Conservation (phyloP, 2,888 invertebrate genomes). For the Taphrorychus bicolor region DNA sequence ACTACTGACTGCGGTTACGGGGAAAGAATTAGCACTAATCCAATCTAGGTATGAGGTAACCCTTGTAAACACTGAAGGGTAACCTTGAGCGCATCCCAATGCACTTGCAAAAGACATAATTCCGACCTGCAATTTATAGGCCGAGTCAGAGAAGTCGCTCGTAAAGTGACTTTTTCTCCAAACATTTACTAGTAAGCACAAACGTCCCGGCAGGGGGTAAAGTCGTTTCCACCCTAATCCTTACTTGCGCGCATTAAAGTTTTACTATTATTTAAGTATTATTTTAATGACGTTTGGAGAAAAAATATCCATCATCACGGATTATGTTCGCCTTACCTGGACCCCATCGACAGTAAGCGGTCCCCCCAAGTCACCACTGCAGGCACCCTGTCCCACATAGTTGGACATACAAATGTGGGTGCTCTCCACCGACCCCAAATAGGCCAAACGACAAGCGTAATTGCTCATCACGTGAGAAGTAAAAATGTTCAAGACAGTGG, state of each 20-base stretch:
- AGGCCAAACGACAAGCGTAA: conserved; percentile 58
- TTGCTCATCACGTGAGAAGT: conserved; percentile 56
- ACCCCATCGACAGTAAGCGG: conserved; percentile 43
- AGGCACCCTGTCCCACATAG: conserved; percentile 58
- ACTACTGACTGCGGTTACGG: too few relatives aligned
- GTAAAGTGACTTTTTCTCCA: too few relatives aligned
- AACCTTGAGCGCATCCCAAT: neutral
- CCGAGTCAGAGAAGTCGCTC: too few relatives aligned
- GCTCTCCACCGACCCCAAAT: conserved; percentile 55
- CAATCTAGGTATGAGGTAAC: neutral
- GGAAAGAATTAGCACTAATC: neutral
- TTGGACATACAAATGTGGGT: conserved; percentile 63
- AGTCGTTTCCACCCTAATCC: too few relatives aligned
- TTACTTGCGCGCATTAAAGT: too few relatives aligned
- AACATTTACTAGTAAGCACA: too few relatives aligned
- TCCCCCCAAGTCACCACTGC: conserved; percentile 62
- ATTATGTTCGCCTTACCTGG: conserved; percentile 36
- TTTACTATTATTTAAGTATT: too few relatives aligned
- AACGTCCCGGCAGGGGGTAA: too few relatives aligned
- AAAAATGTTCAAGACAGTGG: conserved; percentile 58
- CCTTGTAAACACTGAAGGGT: neutral
- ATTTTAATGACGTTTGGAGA: neutral
- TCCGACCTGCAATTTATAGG: neutral
- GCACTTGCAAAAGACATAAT: neutral
- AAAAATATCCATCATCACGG: neutral